Base-by-base conservation (phyloP, 2,113 vertebrate species). In the Salminus brasiliensis region DNA sequence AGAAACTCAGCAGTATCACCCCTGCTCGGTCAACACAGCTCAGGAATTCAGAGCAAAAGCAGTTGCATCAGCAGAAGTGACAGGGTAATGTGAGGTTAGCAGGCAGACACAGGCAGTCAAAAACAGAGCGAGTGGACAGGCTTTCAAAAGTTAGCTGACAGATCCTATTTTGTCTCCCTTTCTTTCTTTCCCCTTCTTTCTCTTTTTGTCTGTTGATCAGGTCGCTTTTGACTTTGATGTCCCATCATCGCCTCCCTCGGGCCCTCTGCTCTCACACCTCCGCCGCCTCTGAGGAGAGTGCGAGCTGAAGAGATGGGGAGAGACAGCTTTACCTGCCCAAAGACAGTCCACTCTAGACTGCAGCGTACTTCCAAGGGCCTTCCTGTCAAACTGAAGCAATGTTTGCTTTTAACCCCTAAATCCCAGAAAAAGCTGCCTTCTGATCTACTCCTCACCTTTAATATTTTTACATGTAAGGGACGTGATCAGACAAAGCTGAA, bases 311-410 rank as follows among this genome's bases (percentile, higher is more conserved):
- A 71, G 60, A 68, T 57, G 43, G 0, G 21, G 85, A 80, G 84
- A 83, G 29, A 88, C 84, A 69, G 87, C 83, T 83, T 86, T 85
- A 88, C 83, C 88, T 91, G 92, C 90, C 88, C 52, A n/a, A 84
- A 87, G 15, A 91, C 91, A 92, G 47, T 77, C 62, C 62, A 91
- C 87, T 87, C 77, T 82, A 72, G 88, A 92, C 91, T 92, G 89
- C 82, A 83, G 86, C 74, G 76, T 87, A 84, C 84, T 89, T 85
- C 84, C 87, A 80, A 89, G 91, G 93, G 88, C 87, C 90, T 91
- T 91, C 80, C 84, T 81, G 86, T 88, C 88, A 87, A 78, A 72
- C 25, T 62, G 47, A 13, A 79, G 30, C 45, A 68, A 27, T 23
- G 34, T 23, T 3, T n/a, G 10, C 21, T 25, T 36, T 93, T 93